phyloP scores from a whole-genome alignment of 2,888 invertebrate genomes.

The Drosophila barbarae region DNA sequence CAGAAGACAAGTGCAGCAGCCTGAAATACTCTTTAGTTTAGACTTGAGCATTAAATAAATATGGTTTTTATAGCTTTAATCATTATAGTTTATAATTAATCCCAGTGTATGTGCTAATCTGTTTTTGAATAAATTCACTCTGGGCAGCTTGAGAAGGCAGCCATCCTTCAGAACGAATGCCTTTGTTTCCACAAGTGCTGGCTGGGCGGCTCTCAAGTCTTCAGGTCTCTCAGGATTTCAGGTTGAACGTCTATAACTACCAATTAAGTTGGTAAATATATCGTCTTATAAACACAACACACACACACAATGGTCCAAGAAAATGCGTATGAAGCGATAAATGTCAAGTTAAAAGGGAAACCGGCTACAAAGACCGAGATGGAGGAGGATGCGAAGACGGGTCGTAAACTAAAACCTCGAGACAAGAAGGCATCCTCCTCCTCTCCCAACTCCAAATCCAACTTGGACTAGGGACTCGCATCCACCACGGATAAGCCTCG shows the following conservation, averaged over 20 bases:
- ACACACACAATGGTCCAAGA: constrained; percentile 26
- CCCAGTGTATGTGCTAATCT: background rate
- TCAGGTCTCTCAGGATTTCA: constrained; percentile 25
- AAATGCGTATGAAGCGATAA: constrained; percentile 70
- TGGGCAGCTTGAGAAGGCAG: background rate
- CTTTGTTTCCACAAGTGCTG: constrained; percentile 6
- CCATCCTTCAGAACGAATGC: constrained; percentile 6
- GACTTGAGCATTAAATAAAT: too few species aligned
- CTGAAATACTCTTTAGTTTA: too few species aligned
- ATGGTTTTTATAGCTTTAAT: too few species aligned
- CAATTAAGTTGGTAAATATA: constrained; percentile 70
- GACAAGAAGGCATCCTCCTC: background rate
- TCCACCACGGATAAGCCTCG: constrained; percentile 9
- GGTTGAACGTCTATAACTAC: constrained; percentile 62
- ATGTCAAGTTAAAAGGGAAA: constrained; percentile 66
- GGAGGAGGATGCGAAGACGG: constrained; percentile 12
- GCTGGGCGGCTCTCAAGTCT: background rate
- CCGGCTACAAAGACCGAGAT: background rate
- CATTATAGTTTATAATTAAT: background rate
- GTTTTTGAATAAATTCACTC: constrained; percentile 5
- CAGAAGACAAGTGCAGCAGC: too few species aligned
- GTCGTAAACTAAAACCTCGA: constrained; percentile 29
- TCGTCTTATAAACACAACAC: constrained; percentile 56
- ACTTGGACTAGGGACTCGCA: background rate
- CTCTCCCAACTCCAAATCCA: background rate